These are phyloP conservation scores for Thripadectes ignobilis DNA, from an alignment of 2,797 vertebrate species.

Conservation along the genomic window DNA sequence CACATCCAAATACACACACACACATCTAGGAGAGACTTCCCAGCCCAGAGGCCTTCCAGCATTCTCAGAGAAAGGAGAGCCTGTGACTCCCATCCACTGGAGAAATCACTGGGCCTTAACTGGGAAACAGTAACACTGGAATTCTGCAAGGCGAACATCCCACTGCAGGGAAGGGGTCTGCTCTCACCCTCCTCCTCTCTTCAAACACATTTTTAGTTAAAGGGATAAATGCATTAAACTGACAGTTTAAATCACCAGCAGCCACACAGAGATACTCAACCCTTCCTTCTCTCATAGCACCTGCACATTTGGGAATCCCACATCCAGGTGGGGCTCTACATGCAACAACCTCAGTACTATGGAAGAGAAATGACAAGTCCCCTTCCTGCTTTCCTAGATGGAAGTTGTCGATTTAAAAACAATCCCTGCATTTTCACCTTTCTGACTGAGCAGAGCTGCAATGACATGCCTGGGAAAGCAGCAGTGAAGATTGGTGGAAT, in stretches of 20 bases:
- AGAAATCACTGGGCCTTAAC: not conserved
- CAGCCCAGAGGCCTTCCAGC: not conserved
- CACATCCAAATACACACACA: not conserved
- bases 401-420: not conserved
- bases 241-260: conserved; percentile 11
- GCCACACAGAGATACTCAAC: not conserved
- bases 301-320: not conserved
- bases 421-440: not conserved
- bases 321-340: not conserved
- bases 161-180: not conserved
- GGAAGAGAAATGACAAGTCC: not conserved
- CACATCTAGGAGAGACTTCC: not conserved
- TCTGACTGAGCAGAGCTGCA: not conserved
- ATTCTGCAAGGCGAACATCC: not conserved
- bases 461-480: not conserved
- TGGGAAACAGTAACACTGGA: not conserved
- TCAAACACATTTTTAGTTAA: not conserved
- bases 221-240: not conserved
- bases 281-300: not conserved
- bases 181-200: not conserved
- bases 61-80: not conserved
- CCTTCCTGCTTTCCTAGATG: not conserved
- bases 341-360: not conserved
- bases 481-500: not conserved
- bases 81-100: not conserved